Evolutionary conservation across 2,797 vertebrate genomes (phyloP), one percentile per base, ranked within the genome.

Genomic region (Semotilus atromaculatus): DNA sequence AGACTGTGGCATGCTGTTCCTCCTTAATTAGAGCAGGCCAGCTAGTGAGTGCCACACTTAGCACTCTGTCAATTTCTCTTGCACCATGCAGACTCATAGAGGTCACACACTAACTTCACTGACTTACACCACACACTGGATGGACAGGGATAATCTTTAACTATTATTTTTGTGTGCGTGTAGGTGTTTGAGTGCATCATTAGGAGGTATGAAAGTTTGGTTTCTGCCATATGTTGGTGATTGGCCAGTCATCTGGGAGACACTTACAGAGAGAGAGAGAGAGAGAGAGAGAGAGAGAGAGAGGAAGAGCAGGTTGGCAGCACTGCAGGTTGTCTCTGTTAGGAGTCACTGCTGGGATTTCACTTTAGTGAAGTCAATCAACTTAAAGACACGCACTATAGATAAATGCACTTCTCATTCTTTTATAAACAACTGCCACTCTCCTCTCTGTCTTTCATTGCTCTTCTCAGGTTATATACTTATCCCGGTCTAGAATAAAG

Each of bases 21-120:
- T 94, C 96, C 97, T 97, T 98, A 97, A 97, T 98, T 97, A 97
- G 95, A 97, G 95, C 93, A 95, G 96, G 93, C 95, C 91, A 91
- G 95, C 94, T 96, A 93, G 92, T 93, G 95, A 88, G 88, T 90
- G 90, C 88, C 86, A 90, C 92, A 87, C 64, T 88, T 92, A 91
- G 92, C 83, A 87, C 83, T 60, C 85, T 88, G 85, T 86, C 86
- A 85, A 85, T 82, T 82, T 43, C 51, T 74, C 74, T 11, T 55
- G 76, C 83, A 73, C 84, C 80, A 83, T 75, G 68, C 85, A 64
- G 87, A 74, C 87, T 83, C 60, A 18, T 64, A 86, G 83, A 83
- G 85, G 83, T 89, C 85, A 83, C 86, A 40, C 31, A 73, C 51
- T 80, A 45, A 40, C 80, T 82, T 58, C 78, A 79, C n/a, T 80